phyloP scores from a whole-genome alignment of 2,113 vertebrate species.

The Plectropomus leopardus region DNA sequence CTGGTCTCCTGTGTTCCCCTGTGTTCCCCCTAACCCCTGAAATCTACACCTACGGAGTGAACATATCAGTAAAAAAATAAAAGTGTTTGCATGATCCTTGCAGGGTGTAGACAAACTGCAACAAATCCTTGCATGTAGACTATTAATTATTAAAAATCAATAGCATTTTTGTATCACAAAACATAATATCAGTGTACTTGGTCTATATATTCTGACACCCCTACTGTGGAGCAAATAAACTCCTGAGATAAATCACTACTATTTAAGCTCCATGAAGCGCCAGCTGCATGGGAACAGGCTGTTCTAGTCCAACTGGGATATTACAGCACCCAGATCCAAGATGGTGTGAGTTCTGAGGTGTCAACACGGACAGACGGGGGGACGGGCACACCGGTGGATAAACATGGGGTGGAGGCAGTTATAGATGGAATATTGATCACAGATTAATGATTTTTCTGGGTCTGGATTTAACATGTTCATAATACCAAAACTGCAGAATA shows the following conservation, averaged over 20 bases:
- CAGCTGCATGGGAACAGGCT: constrained; percentile 68
- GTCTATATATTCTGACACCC: too few relatives aligned
- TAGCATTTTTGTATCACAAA: too few relatives aligned
- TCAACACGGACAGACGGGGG: constrained; percentile 22
- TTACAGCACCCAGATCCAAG: constrained; percentile 48
- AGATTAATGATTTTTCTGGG: not conserved
- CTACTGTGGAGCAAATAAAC: constrained; percentile 17
- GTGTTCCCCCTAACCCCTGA: too few relatives aligned
- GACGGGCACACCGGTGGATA: not conserved
- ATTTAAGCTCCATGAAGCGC: constrained; percentile 53
- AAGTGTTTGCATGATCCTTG: too few relatives aligned
- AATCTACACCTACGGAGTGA: too few relatives aligned
- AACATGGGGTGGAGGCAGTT: not conserved
- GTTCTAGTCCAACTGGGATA: constrained; percentile 59
- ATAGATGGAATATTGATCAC: not conserved
- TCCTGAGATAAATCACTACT: constrained; percentile 41
- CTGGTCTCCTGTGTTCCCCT: too few relatives aligned
- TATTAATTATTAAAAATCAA: too few relatives aligned
- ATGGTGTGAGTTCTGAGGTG: constrained; percentile 54
- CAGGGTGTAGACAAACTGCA: too few relatives aligned
- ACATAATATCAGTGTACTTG: too few relatives aligned
- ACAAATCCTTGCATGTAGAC: too few relatives aligned
- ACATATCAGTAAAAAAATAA: too few relatives aligned
- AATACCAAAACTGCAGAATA: not conserved
- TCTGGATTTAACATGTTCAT: not conserved